A percentile compares a stretch with the other conserved stretches of the same genome.
These are phyloP conservation scores for Karalla daura DNA, from an alignment of 2,797 vertebrate species.

Conservation along the genomic window DNA sequence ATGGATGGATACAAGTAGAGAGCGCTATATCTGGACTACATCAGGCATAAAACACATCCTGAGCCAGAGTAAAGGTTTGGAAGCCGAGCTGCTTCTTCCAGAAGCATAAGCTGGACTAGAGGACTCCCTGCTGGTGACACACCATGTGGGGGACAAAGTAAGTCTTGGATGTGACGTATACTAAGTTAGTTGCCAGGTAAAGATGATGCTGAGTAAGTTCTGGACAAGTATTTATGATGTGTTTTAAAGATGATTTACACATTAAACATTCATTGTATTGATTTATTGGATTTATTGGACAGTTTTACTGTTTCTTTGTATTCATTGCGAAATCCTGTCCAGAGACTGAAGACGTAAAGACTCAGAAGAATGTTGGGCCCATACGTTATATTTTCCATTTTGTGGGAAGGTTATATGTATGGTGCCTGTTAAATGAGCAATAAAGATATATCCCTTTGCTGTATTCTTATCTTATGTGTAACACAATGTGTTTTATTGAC, in stretches of 20 bases:
- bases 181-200: neutral
- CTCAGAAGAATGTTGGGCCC: no score
- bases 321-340: no score
- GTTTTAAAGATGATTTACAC: no score
- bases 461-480: neutral
- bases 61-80: conserved; percentile 45
- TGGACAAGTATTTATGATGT: neutral
- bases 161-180: neutral
- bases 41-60: conserved; percentile 35
- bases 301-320: no score
- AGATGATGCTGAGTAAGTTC: neutral
- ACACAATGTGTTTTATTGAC: no score
- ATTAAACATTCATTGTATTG: no score
- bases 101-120: conserved; percentile 52
- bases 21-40: conserved; percentile 24
- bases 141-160: conserved; percentile 23
- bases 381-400: no score
- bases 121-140: conserved; percentile 70
- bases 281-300: no score
- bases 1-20: conserved; percentile 19
- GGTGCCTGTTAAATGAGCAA: no score
- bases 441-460: no score
- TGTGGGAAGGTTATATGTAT: no score
- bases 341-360: no score
- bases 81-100: conserved; percentile 15